Percentiles rank a stretch among this genome's conserved stretches.
These are phyloP conservation scores for Leuciscus waleckii DNA, from an alignment of 2,797 vertebrate genomes.

Conservation along the genomic window DNA sequence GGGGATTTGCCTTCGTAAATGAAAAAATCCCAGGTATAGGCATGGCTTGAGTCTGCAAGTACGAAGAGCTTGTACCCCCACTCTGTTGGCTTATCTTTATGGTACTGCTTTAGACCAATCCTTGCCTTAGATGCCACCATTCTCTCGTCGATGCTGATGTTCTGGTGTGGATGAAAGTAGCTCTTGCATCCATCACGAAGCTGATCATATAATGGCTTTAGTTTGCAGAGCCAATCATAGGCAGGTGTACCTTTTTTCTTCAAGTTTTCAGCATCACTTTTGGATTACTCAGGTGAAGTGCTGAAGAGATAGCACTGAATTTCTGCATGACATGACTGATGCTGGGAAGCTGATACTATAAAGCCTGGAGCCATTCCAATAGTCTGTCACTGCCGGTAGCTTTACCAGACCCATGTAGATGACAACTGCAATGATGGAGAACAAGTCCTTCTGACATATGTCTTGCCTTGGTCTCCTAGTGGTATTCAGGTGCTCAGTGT, in stretches of 20 bases:
- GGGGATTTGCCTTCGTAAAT: neutral
- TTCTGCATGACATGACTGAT: neutral
- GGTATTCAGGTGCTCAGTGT: neutral
- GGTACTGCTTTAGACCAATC: neutral
- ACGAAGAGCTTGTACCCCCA: neutral
- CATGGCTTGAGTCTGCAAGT: too few species aligned
- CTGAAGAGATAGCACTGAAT: neutral
- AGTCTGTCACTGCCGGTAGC: neutral
- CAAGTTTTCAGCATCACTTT: neutral
- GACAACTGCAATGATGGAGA: neutral
- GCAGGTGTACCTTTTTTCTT: neutral
- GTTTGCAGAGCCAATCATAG: neutral
- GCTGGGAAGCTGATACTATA: neutral
- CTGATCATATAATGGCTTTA: neutral
- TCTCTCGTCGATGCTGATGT: neutral
- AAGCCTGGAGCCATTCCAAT: neutral
- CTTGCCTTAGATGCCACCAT: neutral
- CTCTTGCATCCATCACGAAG: neutral
- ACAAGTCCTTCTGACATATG: neutral
- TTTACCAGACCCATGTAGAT: neutral
- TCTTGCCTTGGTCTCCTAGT: slow-evolving; percentile 1
- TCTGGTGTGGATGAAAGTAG: neutral
- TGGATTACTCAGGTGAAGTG: neutral
- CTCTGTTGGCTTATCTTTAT: neutral
- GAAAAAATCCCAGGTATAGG: too few species aligned